These are phyloP conservation scores for Solen grandis DNA, from an alignment of 1,140 invertebrate genomes.

Conservation along the genomic window DNA sequence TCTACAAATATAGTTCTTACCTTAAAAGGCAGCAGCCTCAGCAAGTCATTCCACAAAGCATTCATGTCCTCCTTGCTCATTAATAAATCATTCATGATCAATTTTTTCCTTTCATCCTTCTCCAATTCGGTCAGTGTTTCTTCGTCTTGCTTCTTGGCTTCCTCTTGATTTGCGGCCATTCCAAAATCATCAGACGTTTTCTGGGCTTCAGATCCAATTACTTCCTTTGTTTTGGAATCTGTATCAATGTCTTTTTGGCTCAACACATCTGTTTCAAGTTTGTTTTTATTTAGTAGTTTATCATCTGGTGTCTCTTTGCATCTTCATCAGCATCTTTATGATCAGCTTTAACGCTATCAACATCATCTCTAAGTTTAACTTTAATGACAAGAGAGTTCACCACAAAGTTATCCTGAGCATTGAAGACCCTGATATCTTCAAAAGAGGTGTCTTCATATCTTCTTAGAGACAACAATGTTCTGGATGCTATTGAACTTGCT, in stretches of 20 bases:
- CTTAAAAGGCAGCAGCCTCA: neutral
- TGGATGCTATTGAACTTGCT: slow-evolving; percentile 23
- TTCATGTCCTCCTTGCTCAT: neutral
- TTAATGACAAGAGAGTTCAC: slow-evolving; percentile 50
- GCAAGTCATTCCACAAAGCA: neutral
- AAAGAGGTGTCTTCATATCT: slow-evolving; percentile 38
- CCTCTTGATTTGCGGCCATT: no score
- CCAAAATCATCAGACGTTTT: no score
- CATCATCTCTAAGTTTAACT: slow-evolving; percentile 25
- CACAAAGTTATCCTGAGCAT: slow-evolving; percentile 61
- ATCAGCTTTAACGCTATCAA: slow-evolving; percentile 1
- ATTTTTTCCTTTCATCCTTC: no score
- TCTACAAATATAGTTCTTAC: neutral
- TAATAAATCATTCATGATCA: neutral
- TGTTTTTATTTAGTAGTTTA: neutral
- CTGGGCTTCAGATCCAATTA: no score
- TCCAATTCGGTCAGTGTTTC: no score
- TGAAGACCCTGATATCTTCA: slow-evolving; percentile 53
- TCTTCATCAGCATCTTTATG: neutral
- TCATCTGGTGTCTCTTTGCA: neutral
- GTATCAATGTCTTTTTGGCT: neutral
- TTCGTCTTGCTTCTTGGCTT: no score
- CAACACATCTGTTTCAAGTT: neutral
- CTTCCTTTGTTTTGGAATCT: neutral
- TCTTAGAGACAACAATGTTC: slow-evolving; percentile 39